Evolutionary conservation across 1,140 invertebrate species (phyloP).

Genomic region (Zelostemma sp.): DNA sequence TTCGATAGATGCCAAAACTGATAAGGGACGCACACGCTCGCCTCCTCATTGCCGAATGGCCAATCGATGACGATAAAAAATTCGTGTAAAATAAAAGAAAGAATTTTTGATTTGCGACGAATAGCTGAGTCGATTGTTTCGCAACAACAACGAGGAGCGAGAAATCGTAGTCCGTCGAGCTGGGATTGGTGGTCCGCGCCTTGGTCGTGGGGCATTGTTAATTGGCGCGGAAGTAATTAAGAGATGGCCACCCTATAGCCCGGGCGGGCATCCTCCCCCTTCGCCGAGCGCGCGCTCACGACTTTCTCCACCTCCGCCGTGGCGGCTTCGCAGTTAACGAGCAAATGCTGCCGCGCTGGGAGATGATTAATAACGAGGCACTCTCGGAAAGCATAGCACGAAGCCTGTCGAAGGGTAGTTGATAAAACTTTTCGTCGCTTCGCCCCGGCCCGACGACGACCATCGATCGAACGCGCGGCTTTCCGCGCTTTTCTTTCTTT

Average conservation of each 20-base stretch:
- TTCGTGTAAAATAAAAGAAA: too few species aligned
- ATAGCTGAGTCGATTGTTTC: too few species aligned
- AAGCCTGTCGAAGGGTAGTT: constrained; percentile 47
- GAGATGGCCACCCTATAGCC: constrained; percentile 54
- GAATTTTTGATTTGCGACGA: too few species aligned
- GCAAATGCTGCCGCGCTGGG: constrained; percentile 55
- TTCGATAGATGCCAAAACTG: too few species aligned
- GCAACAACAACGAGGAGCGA: too few species aligned
- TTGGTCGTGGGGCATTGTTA: constrained; percentile 60
- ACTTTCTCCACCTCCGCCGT: constrained; percentile 34
- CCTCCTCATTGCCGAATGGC: too few species aligned
- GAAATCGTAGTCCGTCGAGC: constrained; percentile 25
- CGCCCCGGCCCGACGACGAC: constrained; percentile 21
- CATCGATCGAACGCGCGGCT: constrained; percentile 32
- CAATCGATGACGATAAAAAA: too few species aligned
- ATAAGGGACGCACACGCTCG: too few species aligned
- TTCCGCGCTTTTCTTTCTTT: constrained; percentile 29
- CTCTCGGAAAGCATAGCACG: constrained; percentile 45
- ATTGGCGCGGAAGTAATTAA: constrained; percentile 71
- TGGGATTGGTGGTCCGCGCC: constrained; percentile 56
- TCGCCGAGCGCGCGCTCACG: constrained; percentile 24
- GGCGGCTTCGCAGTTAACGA: constrained; percentile 61
- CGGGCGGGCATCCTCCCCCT: constrained; percentile 30
- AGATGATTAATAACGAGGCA: constrained; percentile 68
- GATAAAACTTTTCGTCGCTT: constrained; percentile 48